Percentiles rank a stretch among this genome's conserved stretches.
Conservation (phyloP, 2,113 vertebrate species). For the Panurus biarmicus region DNA sequence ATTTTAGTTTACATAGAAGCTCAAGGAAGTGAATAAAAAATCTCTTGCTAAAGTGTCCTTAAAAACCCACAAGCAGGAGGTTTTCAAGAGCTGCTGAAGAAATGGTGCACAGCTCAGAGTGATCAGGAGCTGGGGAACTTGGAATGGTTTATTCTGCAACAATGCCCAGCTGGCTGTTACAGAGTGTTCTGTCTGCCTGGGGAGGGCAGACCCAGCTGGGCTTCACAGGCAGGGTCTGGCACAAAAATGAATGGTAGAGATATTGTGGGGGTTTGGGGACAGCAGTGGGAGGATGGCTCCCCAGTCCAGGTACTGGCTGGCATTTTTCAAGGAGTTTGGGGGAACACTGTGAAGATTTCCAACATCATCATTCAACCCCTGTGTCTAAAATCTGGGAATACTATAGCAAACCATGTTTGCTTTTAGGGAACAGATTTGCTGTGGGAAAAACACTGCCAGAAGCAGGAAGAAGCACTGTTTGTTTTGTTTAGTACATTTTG, state of each 20-base stretch:
- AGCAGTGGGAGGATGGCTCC: not conserved
- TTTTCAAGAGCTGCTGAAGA: not conserved
- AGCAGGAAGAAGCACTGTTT: slow-evolving; percentile 12
- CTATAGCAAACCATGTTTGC: not conserved
- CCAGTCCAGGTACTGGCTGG: not conserved
- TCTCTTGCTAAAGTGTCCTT: not conserved
- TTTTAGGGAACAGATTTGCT: not conserved
- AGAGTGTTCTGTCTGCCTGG: not conserved
- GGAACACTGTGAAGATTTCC: not conserved
- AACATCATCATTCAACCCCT: not conserved
- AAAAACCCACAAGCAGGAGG: not conserved
- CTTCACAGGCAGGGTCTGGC: not conserved
- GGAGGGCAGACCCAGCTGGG: not conserved
- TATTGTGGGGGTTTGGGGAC: not conserved
- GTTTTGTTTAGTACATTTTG: not conserved
- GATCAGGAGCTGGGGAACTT: not conserved
- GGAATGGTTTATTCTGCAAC: not conserved
- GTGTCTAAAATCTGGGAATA: not conserved
- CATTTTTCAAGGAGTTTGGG: not conserved
- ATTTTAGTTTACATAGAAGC: not conserved
- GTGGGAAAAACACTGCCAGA: not conserved
- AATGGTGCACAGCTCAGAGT: not conserved
- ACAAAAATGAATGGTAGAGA: not conserved
- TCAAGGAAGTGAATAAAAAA: not conserved
- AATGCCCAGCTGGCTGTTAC: not conserved